Conservation (phyloP, 2,888 invertebrate species). For the Drosophila peninsularis region DNA sequence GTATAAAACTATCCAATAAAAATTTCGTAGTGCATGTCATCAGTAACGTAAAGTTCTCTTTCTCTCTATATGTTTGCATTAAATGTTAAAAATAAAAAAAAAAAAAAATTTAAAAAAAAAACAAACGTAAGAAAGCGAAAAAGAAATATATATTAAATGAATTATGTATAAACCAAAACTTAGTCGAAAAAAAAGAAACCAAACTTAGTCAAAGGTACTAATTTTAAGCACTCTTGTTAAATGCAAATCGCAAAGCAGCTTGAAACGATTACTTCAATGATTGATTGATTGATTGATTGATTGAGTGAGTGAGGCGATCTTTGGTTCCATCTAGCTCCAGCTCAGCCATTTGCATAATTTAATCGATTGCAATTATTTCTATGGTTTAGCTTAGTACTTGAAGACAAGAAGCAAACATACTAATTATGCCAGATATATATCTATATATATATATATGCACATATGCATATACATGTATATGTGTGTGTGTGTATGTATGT, state of each 20-base stretch:
- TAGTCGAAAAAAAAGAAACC: constrained; percentile 56
- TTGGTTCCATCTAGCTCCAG: constrained; percentile 60
- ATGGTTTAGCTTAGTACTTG: constrained; percentile 60
- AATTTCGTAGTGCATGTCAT: constrained; percentile 55
- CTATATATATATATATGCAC: constrained; percentile 8
- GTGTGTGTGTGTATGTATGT: not conserved
- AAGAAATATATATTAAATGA: constrained; percentile 58
- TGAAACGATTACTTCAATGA: constrained; percentile 26
- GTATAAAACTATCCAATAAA: constrained; percentile 38
- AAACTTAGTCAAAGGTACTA: constrained; percentile 71
- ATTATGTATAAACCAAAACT: constrained; percentile 63
- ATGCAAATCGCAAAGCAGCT: constrained; percentile 46
- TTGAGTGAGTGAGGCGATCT: constrained; percentile 11
- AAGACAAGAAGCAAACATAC: constrained; percentile 27
- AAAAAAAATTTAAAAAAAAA: constrained; percentile 45
- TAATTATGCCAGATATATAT: constrained; percentile 54
- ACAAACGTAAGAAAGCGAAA: constrained; percentile 17
- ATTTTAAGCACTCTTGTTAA: constrained; percentile 74
- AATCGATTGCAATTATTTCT: constrained; percentile 53
- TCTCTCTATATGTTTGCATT: constrained; percentile 64
- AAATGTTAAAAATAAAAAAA: constrained; percentile 56
- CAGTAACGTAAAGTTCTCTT: constrained; percentile 53
- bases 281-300: constrained; percentile 7
- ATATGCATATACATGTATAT: not conserved
- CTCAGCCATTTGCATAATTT: constrained; percentile 61